A percentile compares a stretch with the other conserved stretches of the same genome.
These are phyloP conservation scores for Gobio occitaniae DNA, from an alignment of 2,797 vertebrate genomes.

Conservation along the genomic window DNA sequence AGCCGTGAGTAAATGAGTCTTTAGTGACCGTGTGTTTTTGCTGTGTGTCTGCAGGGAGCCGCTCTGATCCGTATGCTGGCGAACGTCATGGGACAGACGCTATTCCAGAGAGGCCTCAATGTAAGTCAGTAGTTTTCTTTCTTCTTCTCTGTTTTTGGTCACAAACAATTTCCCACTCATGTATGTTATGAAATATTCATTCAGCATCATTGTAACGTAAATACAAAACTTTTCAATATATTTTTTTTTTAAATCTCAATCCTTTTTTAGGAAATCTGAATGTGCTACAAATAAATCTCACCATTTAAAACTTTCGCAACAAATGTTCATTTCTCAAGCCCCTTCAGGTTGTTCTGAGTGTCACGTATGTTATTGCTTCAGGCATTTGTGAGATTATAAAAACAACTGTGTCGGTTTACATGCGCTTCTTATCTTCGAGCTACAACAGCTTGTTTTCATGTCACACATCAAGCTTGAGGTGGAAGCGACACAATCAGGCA, in stretches of 20 bases:
- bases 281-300: neutral
- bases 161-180: neutral
- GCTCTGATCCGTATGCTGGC: slow-evolving; percentile 98
- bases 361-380: neutral
- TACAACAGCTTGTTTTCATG: neutral
- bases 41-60: slow-evolving; percentile 82
- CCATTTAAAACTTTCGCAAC: neutral
- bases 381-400: neutral
- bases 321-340: slow-evolving; percentile 7
- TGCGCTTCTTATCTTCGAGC: neutral
- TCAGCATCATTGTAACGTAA: no score
- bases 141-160: slow-evolving; percentile 1
- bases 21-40: slow-evolving; percentile 55
- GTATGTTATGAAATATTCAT: neutral
- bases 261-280: neutral
- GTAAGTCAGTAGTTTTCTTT: slow-evolving; percentile 79
- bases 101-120: slow-evolving; percentile 95
- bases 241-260: neutral
- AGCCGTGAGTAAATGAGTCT: neutral
- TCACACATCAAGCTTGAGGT: neutral
- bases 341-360: slow-evolving; percentile 1
- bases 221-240: no score
- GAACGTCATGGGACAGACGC: slow-evolving; percentile 93
- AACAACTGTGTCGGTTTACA: neutral
- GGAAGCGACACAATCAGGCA: neutral